These are phyloP conservation scores for Catharus minimus DNA, from an alignment of 2,113 vertebrate genomes.

Conservation along the genomic window DNA sequence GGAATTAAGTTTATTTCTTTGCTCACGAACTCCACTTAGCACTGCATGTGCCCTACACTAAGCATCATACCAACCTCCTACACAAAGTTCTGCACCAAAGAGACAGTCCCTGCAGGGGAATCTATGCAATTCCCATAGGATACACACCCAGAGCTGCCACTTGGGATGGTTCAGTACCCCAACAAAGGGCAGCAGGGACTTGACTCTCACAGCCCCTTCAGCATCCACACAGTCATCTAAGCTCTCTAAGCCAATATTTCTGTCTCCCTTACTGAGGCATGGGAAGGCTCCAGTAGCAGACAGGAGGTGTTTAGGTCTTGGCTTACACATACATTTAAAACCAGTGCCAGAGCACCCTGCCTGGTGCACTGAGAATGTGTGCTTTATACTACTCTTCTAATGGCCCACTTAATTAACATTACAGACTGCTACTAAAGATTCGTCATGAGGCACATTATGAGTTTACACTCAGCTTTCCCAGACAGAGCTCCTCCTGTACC, in stretches of 20 bases:
- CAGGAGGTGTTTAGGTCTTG: not conserved
- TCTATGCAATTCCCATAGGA: too few species aligned
- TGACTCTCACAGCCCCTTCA: not conserved
- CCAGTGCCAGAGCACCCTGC: not conserved
- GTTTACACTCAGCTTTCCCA: not conserved
- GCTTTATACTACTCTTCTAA: not conserved
- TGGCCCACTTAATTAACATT: not conserved
- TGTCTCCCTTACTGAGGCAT: not conserved
- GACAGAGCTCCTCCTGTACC: not conserved
- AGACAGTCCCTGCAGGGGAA: not conserved
- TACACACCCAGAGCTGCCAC: not conserved
- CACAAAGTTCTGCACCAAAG: not conserved
- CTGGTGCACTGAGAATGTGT: not conserved
- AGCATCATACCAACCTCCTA: not conserved
- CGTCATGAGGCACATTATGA: not conserved
- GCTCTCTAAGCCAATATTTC: not conserved
- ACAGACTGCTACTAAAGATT: not conserved
- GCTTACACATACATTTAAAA: too few species aligned
- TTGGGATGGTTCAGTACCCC: not conserved
- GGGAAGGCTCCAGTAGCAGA: not conserved
- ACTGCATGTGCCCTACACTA: fast-evolving
- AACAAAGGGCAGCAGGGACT: not conserved
- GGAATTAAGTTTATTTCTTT: not conserved
- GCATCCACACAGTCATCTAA: not conserved
- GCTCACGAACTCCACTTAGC: not conserved